phyloP scores from a whole-genome alignment of 1,140 invertebrate species.

The Nasonia giraulti region DNA sequence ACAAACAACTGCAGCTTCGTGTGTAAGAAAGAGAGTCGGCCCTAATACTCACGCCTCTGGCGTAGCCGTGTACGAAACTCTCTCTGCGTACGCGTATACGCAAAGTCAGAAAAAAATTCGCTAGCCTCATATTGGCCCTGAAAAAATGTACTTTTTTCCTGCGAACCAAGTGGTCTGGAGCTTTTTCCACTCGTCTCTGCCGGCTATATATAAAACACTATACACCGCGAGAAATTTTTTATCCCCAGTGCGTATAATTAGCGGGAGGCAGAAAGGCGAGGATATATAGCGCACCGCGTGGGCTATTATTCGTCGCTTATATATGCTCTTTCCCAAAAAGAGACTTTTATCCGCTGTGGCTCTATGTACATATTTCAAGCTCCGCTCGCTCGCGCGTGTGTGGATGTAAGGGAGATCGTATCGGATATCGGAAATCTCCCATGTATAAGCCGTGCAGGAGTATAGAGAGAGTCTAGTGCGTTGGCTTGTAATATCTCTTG shows the following conservation, averaged over 20 bases:
- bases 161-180: neutral
- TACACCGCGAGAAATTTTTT: neutral
- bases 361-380: constrained; percentile 15
- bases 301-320: constrained; percentile 25
- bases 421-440: constrained; percentile 29
- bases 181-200: neutral
- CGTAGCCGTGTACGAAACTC: too few relatives aligned
- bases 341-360: neutral
- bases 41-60: too few relatives aligned
- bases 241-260: neutral
- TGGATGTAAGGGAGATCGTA: neutral
- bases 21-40: too few relatives aligned
- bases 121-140: neutral
- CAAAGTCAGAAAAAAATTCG: too few relatives aligned
- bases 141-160: neutral
- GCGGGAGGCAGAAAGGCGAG: neutral
- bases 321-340: neutral
- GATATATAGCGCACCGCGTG: neutral
- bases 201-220: neutral
- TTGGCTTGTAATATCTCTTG: constrained; percentile 13
- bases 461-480: neutral
- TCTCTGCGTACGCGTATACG: too few relatives aligned
- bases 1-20: neutral
- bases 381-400: neutral
- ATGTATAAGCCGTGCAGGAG: neutral